These are phyloP conservation scores for Drosophila serrata DNA, from an alignment of 1,140 invertebrate genomes.

Conservation along the genomic window DNA sequence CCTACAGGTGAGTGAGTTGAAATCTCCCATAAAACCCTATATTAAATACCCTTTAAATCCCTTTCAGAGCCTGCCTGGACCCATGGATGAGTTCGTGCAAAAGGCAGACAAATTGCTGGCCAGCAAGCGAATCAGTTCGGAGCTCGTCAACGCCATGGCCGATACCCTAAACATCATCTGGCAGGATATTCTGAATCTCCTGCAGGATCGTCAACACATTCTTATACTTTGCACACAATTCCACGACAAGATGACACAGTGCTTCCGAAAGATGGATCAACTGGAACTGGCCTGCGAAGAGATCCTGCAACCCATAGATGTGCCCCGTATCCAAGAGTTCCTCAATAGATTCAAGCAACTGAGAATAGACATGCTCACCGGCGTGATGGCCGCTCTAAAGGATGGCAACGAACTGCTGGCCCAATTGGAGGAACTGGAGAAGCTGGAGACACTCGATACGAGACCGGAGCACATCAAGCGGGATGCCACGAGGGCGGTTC, in stretches of 20 bases:
- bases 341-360: conserved; percentile 89
- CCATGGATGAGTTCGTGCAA: conserved; percentile 94
- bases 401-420: conserved; percentile 92
- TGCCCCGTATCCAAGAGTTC: conserved; percentile 89
- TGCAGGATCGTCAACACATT: conserved; percentile 92
- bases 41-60: background rate
- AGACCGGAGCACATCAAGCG: conserved; percentile 89
- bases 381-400: conserved; percentile 91
- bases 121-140: conserved; percentile 91
- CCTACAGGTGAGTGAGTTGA: conserved; percentile 89
- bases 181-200: conserved; percentile 93
- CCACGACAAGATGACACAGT: conserved; percentile 90
- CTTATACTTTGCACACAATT: conserved; percentile 91
- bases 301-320: conserved; percentile 89
- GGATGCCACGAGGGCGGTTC: conserved; percentile 88
- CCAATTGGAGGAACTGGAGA: conserved; percentile 88
- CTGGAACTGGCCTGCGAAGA: conserved; percentile 89
- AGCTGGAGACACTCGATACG: conserved; percentile 90
- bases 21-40: too few species aligned
- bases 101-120: conserved; percentile 94
- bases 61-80: conserved; percentile 93
- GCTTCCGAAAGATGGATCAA: conserved; percentile 89
- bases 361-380: conserved; percentile 90
- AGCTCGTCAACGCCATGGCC: conserved; percentile 96
- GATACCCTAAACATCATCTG: conserved; percentile 94